phyloP scores from a whole-genome alignment of 2,888 invertebrate genomes.

The Caenorhabditis angaria region DNA sequence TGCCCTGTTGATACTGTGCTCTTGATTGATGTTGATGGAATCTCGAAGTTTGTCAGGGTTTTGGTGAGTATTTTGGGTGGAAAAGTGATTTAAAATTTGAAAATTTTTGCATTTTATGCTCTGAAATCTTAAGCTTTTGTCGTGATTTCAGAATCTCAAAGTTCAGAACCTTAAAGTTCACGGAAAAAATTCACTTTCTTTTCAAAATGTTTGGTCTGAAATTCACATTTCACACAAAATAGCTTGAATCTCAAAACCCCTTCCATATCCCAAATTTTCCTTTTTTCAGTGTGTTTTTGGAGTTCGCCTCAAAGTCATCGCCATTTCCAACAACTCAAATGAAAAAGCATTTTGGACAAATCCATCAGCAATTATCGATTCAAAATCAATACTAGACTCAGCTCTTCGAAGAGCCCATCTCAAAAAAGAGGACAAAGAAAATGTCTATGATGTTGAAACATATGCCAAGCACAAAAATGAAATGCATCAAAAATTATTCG shows the following conservation, averaged over 20 bases:
- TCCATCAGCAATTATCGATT: neutral
- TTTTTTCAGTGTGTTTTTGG: too few species aligned
- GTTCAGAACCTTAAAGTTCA: neutral
- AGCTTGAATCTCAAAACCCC: too few species aligned
- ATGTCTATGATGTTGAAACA: neutral
- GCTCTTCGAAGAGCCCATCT: neutral
- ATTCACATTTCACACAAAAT: neutral
- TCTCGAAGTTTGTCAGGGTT: neutral
- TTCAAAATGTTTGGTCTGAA: neutral
- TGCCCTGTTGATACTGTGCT: neutral
- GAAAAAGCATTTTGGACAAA: neutral
- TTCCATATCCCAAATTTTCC: too few species aligned
- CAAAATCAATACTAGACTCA: neutral
- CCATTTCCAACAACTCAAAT: too few species aligned
- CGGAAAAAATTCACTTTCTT: neutral
- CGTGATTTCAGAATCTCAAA: neutral
- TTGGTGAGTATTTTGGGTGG: constrained; percentile 10
- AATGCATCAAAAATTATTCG: neutral
- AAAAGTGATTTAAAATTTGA: neutral
- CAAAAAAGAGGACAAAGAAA: neutral
- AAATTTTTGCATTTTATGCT: neutral
- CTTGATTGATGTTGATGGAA: neutral
- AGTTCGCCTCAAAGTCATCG: too few species aligned
- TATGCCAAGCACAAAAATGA: neutral
- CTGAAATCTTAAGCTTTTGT: too few species aligned